phyloP scores from a whole-genome alignment of 2,113 vertebrate genomes.

The Elaphurus davidianus region DNA sequence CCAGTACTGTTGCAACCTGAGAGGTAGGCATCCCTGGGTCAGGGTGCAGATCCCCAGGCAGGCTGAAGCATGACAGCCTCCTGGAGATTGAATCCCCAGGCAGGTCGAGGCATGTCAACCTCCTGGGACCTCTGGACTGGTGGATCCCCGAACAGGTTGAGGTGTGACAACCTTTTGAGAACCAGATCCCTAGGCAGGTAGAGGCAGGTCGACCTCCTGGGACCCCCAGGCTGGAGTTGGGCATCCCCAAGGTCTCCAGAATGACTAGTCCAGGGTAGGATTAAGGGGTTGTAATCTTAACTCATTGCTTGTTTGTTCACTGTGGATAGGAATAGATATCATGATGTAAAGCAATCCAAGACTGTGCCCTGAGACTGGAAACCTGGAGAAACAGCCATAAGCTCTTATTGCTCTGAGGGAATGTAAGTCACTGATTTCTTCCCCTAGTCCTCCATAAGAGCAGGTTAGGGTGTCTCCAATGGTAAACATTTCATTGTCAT shows the following conservation, averaged over 20 bases:
- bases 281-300: not conserved
- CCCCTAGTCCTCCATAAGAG: not conserved
- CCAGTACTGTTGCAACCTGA: not conserved
- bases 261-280: not conserved
- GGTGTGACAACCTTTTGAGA: not conserved
- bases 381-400: not conserved
- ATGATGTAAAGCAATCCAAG: not conserved
- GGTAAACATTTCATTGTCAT: not conserved
- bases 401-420: not conserved
- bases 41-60: not conserved
- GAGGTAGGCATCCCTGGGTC: not conserved
- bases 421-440: not conserved
- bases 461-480: not conserved
- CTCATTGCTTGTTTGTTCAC: not conserved
- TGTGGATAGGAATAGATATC: not conserved
- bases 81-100: not conserved
- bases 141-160: accelerated
- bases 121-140: not conserved
- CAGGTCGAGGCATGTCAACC: accelerated
- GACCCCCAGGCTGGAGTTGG: not conserved
- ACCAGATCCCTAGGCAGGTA: not conserved
- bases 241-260: not conserved
- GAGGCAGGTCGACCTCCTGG: not conserved
- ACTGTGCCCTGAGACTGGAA: not conserved
- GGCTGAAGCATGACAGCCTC: not conserved